Conservation (phyloP, 1,140 invertebrate species). For the Tetramorium simillimum region DNA sequence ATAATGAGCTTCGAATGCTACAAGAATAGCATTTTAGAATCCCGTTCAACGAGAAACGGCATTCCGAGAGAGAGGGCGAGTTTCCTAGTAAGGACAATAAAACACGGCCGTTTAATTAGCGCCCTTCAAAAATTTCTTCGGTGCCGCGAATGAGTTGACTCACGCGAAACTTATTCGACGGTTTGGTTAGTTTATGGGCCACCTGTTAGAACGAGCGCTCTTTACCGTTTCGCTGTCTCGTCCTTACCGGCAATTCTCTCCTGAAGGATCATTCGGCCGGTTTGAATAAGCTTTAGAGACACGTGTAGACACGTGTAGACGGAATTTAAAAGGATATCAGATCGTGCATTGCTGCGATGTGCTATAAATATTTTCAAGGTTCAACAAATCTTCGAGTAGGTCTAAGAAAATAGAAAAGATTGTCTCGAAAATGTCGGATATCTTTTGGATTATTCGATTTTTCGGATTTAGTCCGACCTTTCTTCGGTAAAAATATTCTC, state of each 20-base stretch:
- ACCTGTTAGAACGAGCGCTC: constrained; percentile 70
- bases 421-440: background rate
- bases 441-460: background rate
- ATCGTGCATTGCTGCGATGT: background rate
- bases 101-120: constrained; percentile 41
- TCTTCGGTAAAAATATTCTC: background rate
- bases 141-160: constrained; percentile 3
- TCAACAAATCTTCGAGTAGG: background rate
- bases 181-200: constrained; percentile 72
- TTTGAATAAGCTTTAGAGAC: constrained; percentile 12
- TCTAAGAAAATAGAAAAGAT: constrained; percentile 20
- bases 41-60: background rate
- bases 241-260: constrained; percentile 8
- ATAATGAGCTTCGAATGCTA: background rate
- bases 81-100: background rate
- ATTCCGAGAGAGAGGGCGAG: background rate
- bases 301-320: constrained; percentile 6
- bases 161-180: constrained; percentile 58
- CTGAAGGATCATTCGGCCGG: constrained; percentile 10
- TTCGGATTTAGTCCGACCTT: background rate
- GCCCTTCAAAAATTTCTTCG: constrained; percentile 48
- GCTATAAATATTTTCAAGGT: background rate
- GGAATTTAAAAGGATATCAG: background rate
- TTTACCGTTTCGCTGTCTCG: constrained; percentile 43
- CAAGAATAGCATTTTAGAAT: background rate